Evolutionary conservation across 2,888 invertebrate genomes (phyloP), one percentile per base, ranked within the genome.

Genomic region (Erebia epiphron): DNA sequence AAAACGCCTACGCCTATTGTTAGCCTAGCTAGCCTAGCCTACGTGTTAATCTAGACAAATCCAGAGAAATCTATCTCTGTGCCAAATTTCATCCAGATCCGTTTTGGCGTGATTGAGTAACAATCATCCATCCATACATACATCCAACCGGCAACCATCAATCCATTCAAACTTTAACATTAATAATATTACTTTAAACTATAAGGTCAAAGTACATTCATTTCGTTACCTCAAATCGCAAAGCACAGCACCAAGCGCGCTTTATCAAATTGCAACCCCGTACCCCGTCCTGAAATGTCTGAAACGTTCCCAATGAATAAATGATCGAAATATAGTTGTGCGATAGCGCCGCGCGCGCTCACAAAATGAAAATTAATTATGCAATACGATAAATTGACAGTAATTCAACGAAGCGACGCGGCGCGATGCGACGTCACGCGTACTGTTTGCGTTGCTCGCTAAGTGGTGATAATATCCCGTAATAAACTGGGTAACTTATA

Each of bases 311-410:
- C 74, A 84, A n/a, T 89, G 86, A 86, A 89, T 89, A 87, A 87
- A 80, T 88, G 78, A 89, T 87, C 82, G 77, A 82, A 83, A 84
- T 82, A 83, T 83, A 84, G 82, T 86, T 82, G 79, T 78, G 76
- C 79, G 78, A 78, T 83, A 83, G 83, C 84, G 75, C 76, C 54
- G 69, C 71, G 68, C 81, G 80, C 76, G 79, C 79, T 79, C 84
- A 84, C 88, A 86, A 88, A 67, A 88, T 88, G 87, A 87, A 85
- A 86, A 88, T 90, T 88, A 89, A 90, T 89, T 86, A 90, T 90
- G 86, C 86, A 90, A 81, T 78, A 80, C 82, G 81, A 86, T 86
- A 89, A 89, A 89, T 89, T 89, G 90, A 88, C 88, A 86, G 78
- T 89, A 90, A 90, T 90, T 86, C 82, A 81, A 77, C 81, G 82